These are phyloP conservation scores for Rhea americana DNA, from an alignment of 2,113 vertebrate species.

Conservation along the genomic window DNA sequence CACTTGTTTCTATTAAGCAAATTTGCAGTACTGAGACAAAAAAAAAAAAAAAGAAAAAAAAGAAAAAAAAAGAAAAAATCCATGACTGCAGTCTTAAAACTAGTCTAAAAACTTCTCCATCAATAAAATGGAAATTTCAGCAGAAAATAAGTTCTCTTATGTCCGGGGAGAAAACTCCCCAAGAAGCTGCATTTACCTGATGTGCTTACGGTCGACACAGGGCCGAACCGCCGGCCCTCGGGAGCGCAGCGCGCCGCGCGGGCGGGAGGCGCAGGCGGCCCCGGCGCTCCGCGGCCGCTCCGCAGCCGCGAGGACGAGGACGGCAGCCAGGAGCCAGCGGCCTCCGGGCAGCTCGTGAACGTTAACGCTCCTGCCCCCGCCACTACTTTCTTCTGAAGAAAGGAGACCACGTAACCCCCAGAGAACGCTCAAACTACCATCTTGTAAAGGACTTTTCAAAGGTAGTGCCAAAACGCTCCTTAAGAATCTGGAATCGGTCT, in stretches of 20 bases:
- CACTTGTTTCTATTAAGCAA: constrained; percentile 71
- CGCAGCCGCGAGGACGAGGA: neutral
- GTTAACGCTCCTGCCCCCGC: neutral
- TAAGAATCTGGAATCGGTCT: neutral
- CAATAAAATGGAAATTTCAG: neutral
- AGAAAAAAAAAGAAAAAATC: neutral
- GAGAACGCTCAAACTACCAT: neutral
- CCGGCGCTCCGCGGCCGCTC: too few relatives aligned
- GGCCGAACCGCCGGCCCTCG: neutral
- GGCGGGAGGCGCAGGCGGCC: neutral
- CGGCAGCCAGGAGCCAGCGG: neutral
- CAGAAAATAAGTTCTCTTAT: neutral
- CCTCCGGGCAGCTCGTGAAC: neutral
- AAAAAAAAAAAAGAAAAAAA: neutral
- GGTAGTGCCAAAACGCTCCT: neutral
- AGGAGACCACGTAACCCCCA: neutral
- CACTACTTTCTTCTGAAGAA: neutral
- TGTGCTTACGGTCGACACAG: neutral
- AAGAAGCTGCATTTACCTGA: neutral
- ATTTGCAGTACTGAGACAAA: constrained; percentile 61
- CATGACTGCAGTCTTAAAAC: neutral
- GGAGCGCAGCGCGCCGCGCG: neutral
- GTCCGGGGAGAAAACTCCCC: neutral
- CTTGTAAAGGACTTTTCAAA: neutral
- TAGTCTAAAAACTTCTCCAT: neutral